These are phyloP conservation scores for Zapus hudsonius DNA, from an alignment of 2,113 vertebrate genomes.

Conservation along the genomic window DNA sequence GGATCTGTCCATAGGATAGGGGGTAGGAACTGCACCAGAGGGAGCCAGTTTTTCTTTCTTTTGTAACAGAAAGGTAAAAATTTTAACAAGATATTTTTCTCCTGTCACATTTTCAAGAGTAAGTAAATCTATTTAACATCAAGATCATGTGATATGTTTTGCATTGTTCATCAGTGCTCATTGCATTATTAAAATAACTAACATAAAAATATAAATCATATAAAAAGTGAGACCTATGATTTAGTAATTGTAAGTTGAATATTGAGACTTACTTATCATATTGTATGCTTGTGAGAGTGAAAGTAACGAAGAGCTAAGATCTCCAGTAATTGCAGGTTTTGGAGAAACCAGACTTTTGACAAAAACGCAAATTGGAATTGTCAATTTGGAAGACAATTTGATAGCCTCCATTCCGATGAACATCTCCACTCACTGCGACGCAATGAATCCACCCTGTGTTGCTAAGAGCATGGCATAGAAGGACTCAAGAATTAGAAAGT, in stretches of 20 bases:
- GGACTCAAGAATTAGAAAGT: not conserved
- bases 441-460: not conserved
- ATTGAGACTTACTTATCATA: not conserved
- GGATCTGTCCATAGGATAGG: no score
- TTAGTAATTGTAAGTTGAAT: not conserved
- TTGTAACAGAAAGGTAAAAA: not conserved
- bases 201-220: slow-evolving; percentile 10
- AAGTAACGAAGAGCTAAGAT: not conserved
- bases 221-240: not conserved
- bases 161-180: not conserved
- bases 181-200: not conserved
- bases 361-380: not conserved
- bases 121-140: not conserved
- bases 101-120: not conserved
- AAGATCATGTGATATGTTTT: not conserved
- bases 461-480: not conserved
- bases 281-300: not conserved
- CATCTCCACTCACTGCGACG: not conserved
- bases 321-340: not conserved
- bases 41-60: no score
- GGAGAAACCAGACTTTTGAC: not conserved
- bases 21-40: no score
- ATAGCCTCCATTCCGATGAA: not conserved
- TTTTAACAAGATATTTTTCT: not conserved
- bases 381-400: not conserved